Evolutionary conservation across 2,797 vertebrate genomes (phyloP), one percentile per base, ranked within the genome.

Genomic region (Cryptoblepharus egeriae): DNA sequence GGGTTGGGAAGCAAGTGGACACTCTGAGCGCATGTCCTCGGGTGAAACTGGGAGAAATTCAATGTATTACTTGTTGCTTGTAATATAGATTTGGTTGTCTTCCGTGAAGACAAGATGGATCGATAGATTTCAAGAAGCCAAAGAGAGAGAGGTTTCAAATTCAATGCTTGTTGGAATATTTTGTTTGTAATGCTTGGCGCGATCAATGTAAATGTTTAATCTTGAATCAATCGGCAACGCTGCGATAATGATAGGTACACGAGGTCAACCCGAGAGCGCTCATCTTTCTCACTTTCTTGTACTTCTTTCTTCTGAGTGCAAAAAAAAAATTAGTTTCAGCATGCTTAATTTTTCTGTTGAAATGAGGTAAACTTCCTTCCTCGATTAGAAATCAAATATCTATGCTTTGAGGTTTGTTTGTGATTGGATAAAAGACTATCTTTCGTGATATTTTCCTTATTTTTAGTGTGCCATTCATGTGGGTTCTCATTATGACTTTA

Each of bases 31-130:
- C 84, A 32, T 91, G 87, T 89, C 92, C 90, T 88, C 85, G 64
- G 85, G 89, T 79, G 45, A 80, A 90, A 91, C 92, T 88, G 85
- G 57, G 77, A 61, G 69, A 86, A n/a, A 90, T 92, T 42, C 39
- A 42, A 42, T 90, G 82, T 91, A 92, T 85, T 75, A 71, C 75
- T 83, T 7, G 4, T 42, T 91, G 95, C 93, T 92, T 91, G 88
- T 86, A 88, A 90, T 88, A 83, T 49, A 7, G 79, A 72, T 75
- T 87, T 52, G 49, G 89, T 88, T 95, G 97, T 99, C 98, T 99
- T 99, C 98, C 96, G 91, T 98, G 98, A 99, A 99, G 98, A 98
- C 97, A 88, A n/a, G 55, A 42, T 67, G 58, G 35, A 93, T 96
- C 12, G 49, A 52, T 97, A 87, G 85, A 91, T 93, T 95, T 93